Evolutionary conservation across 2,888 invertebrate genomes (phyloP).

Genomic region (Plebejus melissa): DNA sequence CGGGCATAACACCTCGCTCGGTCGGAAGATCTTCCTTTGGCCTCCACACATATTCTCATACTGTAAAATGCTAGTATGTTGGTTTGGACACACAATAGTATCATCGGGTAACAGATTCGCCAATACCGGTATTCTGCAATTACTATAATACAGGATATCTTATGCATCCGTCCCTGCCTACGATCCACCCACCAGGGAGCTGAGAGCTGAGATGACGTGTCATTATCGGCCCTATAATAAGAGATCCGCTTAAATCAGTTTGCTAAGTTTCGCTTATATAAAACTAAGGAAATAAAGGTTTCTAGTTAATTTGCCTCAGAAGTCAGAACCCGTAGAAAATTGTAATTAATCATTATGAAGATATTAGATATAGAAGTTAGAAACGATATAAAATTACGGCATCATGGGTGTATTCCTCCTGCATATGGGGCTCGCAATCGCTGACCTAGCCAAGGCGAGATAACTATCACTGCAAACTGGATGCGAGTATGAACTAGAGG

Average conservation of each 20-base stretch:
- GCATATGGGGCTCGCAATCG: neutral
- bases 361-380: no score
- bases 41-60: no score
- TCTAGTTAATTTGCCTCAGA: no score
- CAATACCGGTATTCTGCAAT: neutral
- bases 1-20: no score
- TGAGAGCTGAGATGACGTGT: neutral
- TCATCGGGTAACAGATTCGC: no score
- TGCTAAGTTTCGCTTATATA: neutral
- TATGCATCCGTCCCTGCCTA: neutral
- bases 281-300: no score
- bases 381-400: no score
- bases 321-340: no score
- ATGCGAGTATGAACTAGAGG: neutral
- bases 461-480: neutral
- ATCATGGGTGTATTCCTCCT: neutral
- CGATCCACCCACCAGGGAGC: neutral
- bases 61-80: no score
- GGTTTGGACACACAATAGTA: no score
- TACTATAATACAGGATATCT: neutral
- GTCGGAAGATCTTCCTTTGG: no score
- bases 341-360: no score
- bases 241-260: neutral
- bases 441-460: constrained; percentile 10
- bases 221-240: neutral